phyloP scores from a whole-genome alignment of 1,140 invertebrate species.

The Bombus sibiricus region DNA sequence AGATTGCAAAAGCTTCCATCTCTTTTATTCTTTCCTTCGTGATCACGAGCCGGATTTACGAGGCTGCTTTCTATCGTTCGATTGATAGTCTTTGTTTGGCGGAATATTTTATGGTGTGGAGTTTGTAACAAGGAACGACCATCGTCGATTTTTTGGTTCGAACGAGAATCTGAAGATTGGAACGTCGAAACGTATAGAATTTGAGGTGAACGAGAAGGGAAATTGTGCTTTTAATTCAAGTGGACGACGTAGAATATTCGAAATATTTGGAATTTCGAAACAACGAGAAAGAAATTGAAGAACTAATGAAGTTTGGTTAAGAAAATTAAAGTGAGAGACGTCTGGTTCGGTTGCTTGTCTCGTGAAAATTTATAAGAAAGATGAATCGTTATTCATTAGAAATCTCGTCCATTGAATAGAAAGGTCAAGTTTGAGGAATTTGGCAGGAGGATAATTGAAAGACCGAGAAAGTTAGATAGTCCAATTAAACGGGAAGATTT shows the following conservation, averaged over 20 bases:
- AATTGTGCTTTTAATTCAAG: too few relatives aligned
- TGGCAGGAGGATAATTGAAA: not conserved
- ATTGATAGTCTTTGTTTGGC: too few relatives aligned
- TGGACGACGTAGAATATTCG: not conserved
- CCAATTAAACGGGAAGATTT: not conserved
- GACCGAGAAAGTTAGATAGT: not conserved
- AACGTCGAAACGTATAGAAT: not conserved
- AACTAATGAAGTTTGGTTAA: not conserved
- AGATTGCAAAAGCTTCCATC: not conserved
- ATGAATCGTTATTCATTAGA: not conserved
- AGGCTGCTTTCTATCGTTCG: not conserved
- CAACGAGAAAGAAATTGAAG: not conserved
- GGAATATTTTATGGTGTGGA: too few relatives aligned
- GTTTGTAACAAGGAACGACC: too few relatives aligned
- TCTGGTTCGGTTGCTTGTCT: not conserved
- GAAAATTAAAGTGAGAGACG: not conserved
- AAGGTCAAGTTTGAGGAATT: not conserved
- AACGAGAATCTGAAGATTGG: not conserved
- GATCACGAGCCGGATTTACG: not conserved
- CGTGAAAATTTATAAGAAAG: not conserved
- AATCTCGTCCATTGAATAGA: not conserved
- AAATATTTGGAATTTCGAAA: not conserved
- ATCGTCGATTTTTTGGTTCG: not conserved
- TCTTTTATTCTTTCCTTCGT: not conserved
- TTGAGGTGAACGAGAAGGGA: too few relatives aligned